Evolutionary conservation across 2,797 vertebrate genomes (phyloP), one percentile per base, ranked within the genome.

Genomic region (Lacerta agilis): DNA sequence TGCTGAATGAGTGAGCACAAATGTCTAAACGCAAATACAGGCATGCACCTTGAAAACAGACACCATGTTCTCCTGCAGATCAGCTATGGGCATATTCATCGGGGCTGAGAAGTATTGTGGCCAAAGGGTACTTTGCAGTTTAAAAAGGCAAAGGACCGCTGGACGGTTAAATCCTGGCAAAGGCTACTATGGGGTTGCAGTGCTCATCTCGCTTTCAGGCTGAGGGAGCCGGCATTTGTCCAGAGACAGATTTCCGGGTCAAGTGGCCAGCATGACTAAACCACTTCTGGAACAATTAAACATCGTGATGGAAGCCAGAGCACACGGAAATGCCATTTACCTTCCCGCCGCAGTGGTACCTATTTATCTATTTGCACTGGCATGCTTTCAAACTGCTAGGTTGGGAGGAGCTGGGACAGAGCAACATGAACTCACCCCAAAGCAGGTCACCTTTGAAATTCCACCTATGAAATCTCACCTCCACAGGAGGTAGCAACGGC

Each of bases 31-130:
- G 5, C 92, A 58, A 89, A 90, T 55, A 27, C 27, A 49, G 1
- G 33, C 11, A 3, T 49, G 1, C 91, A 33, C 87, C 79, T 93
- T 86, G 90, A 94, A 94, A 95, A 96, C 95, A 97, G 96, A 95
- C 85, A 86, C 90, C 91, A 95, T 95, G 8, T 36, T 17, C 33
- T 20, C 93, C 61, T 64, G 61, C 20, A 64, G 1, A 8, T 64
- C 49, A 72, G 45, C 25, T 67, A 45, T 58, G 15, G 13, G 15
- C 36, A 58, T 38, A 73, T 43, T 18, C 17, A 61, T 41, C 3
- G 7, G 29, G 36, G 38, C 11, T 5, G 25, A 61, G 36, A 10
- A 43, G 49, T 33, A 38, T 8, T 1, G 69, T 27, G 45, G 43
- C 45, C n/a, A 55, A 18, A 20, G 27, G 45, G 4, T 61, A 61